phyloP scores from a whole-genome alignment of 2,113 vertebrate genomes.

The Pluvialis apricaria region DNA sequence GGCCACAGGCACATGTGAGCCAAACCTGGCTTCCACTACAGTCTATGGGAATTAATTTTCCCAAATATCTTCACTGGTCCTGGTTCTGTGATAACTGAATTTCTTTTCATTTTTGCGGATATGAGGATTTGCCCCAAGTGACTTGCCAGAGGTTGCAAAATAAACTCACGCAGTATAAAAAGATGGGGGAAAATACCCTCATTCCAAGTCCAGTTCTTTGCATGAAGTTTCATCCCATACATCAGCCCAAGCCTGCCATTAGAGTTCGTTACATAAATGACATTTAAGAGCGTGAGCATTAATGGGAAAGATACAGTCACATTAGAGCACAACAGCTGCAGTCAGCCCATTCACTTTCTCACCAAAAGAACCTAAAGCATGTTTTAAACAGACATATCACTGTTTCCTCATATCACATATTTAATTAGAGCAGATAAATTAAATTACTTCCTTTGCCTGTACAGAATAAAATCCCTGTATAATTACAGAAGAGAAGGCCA shows the following conservation, averaged over 20 bases:
- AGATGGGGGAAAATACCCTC: not conserved
- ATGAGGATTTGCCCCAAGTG: not conserved
- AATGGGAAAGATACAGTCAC: not conserved
- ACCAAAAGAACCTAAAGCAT: not conserved
- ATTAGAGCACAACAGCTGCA: not conserved
- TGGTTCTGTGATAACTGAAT: not conserved
- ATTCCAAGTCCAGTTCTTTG: not conserved
- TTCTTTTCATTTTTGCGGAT: not conserved
- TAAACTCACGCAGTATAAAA: not conserved
- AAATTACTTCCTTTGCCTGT: constrained; percentile 46
- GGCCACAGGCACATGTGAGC: not conserved
- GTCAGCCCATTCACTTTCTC: not conserved
- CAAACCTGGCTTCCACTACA: not conserved
- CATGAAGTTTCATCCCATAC: not conserved
- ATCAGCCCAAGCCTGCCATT: not conserved
- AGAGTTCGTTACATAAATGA: not conserved
- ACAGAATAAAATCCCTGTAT: not conserved
- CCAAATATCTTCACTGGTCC: not conserved
- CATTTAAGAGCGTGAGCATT: not conserved
- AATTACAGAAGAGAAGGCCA: constrained; percentile 43
- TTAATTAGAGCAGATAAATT: constrained; percentile 49
- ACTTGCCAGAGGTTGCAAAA: not conserved
- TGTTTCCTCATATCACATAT: constrained; percentile 15
- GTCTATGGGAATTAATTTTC: not conserved
- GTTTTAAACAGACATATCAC: not conserved